Conservation (phyloP, 1,140 invertebrate genomes). For the Pectinophora gossypiella region DNA sequence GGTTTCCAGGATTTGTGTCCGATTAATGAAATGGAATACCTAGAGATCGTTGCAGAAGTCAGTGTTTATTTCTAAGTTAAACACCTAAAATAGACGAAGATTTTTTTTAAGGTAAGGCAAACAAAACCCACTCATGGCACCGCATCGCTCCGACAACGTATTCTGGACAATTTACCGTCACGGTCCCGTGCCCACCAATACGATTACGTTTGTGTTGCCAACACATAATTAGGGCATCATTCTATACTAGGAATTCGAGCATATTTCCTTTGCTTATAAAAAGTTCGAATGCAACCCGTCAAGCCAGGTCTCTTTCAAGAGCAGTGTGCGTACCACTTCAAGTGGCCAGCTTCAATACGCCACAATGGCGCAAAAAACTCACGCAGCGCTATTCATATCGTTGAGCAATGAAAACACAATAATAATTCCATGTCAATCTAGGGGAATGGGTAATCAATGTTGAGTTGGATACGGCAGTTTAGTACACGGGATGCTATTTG, state of each 20-base stretch:
- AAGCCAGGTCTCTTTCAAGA: slow-evolving; percentile 41
- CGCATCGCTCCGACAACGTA: no score
- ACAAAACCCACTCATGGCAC: no score
- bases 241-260: slow-evolving; percentile 18
- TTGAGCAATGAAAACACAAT: slow-evolving; percentile 67
- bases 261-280: slow-evolving; percentile 35
- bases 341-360: slow-evolving; percentile 34
- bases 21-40: no score
- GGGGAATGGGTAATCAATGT: slow-evolving; percentile 1
- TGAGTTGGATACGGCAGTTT: slow-evolving; percentile 33
- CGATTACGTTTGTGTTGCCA: slow-evolving; percentile 13
- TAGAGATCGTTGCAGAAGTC: no score
- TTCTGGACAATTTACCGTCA: no score
- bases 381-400: slow-evolving; percentile 57
- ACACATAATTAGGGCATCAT: no score
- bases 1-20: no score
- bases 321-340: slow-evolving; percentile 54
- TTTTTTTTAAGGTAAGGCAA: no score
- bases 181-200: slow-evolving; percentile 5
- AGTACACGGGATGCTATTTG: no score
- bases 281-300: slow-evolving; percentile 5
- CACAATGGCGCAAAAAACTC: slow-evolving; percentile 53
- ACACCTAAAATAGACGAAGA: no score
- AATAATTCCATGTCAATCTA: slow-evolving; percentile 45
- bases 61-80: no score